Evolutionary conservation across 2,113 vertebrate species (phyloP).

Genomic region (Uria aalge): DNA sequence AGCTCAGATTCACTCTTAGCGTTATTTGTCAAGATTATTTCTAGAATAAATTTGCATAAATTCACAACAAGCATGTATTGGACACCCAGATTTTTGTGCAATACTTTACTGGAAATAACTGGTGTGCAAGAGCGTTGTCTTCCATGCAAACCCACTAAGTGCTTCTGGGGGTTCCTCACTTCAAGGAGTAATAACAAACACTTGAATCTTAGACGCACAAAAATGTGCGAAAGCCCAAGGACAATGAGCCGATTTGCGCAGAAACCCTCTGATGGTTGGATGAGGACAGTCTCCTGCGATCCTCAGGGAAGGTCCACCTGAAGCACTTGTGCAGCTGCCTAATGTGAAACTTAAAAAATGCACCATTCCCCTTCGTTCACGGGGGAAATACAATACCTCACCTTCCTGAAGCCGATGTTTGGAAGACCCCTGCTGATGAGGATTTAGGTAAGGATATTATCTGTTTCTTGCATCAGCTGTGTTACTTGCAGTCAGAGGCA

Average conservation of each 20-base stretch:
- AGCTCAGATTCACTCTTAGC: slow-evolving; percentile 6
- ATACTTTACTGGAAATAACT: not conserved
- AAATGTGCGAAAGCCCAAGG: not conserved
- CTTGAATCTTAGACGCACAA: not conserved
- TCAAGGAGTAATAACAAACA: not conserved
- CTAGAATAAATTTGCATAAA: slow-evolving; percentile 31
- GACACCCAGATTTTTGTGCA: not conserved
- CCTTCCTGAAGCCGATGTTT: not conserved
- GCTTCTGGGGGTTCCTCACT: not conserved
- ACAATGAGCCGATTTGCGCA: not conserved
- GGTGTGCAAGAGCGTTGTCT: not conserved
- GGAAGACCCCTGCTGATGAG: not conserved
- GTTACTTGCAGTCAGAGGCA: not conserved
- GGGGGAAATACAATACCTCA: slow-evolving; percentile 8
- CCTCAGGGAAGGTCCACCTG: not conserved
- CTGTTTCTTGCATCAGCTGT: not conserved
- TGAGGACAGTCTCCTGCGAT: not conserved
- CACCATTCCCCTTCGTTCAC: slow-evolving; percentile 12
- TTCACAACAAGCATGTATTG: not conserved
- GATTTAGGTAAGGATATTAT: not conserved
- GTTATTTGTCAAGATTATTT: slow-evolving; percentile 37
- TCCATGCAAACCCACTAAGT: not conserved
- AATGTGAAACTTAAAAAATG: not conserved
- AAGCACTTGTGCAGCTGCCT: not conserved
- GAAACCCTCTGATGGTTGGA: slow-evolving; percentile 2